Evolutionary conservation across 2,888 invertebrate species (phyloP).

Genomic region (Agrochola circellaris): DNA sequence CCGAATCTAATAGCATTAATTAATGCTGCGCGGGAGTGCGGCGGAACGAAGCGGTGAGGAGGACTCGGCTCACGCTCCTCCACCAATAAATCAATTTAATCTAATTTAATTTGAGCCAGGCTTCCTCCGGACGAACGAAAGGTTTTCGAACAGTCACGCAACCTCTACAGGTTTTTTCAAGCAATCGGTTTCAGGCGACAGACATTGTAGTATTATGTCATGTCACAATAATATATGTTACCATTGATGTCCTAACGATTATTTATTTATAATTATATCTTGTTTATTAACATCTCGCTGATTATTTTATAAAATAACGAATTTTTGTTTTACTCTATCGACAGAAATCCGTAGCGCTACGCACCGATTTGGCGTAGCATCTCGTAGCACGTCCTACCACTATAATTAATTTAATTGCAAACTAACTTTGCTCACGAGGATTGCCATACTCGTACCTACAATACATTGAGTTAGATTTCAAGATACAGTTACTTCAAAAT

Average conservation of each 20-base stretch:
- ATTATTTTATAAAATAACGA: too few relatives aligned
- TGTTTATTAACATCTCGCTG: too few relatives aligned
- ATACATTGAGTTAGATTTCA: background rate
- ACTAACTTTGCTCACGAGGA: background rate
- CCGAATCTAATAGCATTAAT: constrained; percentile 89
- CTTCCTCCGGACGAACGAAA: constrained; percentile 80
- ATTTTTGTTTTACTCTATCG: too few relatives aligned
- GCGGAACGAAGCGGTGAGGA: constrained; percentile 74
- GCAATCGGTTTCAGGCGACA: constrained; percentile 27
- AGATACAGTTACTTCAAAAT: constrained; percentile 1
- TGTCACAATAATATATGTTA: background rate
- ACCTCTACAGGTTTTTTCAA: constrained; percentile 64
- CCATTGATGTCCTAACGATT: background rate
- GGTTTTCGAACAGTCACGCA: constrained; percentile 82
- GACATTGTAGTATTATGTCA: background rate
- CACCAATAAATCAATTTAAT: constrained; percentile 90
- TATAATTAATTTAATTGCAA: background rate
- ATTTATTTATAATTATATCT: background rate
- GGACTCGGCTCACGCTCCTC: constrained; percentile 81
- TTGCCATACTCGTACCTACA: background rate
- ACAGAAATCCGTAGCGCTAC: background rate
- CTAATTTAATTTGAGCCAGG: constrained; percentile 89
- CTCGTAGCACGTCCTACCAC: background rate
- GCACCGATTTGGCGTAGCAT: background rate
- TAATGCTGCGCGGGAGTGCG: constrained; percentile 79